phyloP scores from a whole-genome alignment of 2,888 invertebrate species.

The Drosophila leonis region DNA sequence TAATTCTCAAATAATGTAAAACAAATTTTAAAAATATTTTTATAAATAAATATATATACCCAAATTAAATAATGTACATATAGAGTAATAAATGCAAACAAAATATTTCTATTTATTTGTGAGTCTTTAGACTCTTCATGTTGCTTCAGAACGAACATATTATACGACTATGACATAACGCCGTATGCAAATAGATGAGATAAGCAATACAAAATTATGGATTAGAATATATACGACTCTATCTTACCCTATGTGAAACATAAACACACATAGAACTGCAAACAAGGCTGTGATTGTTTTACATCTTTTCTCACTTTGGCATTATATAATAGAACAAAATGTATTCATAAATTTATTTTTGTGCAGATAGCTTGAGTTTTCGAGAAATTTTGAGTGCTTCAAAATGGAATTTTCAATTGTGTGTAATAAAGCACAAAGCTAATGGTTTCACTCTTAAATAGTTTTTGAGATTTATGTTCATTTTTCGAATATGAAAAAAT shows the following conservation, averaged over 20 bases:
- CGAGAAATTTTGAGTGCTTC: neutral
- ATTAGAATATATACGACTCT: neutral
- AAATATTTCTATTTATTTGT: neutral
- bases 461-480: neutral
- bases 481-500: neutral
- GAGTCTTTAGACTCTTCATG: neutral
- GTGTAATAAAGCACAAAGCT: neutral
- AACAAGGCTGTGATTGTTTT: neutral
- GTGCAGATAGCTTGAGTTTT: too few relatives aligned
- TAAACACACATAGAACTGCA: neutral
- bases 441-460: neutral
- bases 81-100: constrained; percentile 3
- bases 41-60: neutral
- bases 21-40: neutral
- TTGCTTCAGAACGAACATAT: neutral
- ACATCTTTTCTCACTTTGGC: constrained; percentile 2
- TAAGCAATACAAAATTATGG: neutral
- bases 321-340: neutral
- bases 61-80: neutral
- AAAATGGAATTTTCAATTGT: neutral
- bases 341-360: neutral
- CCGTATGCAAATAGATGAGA: neutral
- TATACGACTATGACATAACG: constrained; percentile 10
- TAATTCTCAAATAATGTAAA: too few relatives aligned
- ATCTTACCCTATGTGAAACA: neutral